Base-by-base conservation (phyloP, 2,113 vertebrate genomes). In the Calypte anna region DNA sequence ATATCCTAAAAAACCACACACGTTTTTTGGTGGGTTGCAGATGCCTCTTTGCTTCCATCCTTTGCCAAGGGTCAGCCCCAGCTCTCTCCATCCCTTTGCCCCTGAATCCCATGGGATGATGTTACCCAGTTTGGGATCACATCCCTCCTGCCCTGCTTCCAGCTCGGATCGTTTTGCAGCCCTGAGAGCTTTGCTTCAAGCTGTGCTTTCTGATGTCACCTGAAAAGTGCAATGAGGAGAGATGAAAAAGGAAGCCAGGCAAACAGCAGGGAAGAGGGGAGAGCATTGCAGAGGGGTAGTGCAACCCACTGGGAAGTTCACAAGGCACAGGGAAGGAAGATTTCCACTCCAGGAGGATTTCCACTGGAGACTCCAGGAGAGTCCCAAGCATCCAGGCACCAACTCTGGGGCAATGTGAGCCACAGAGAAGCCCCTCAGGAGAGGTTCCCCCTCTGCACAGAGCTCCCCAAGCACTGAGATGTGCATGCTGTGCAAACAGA, bases 351-450 rank as follows among this genome's bases (percentile, higher is more conserved):
- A 16, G 59, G 20, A 58, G 46, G 43, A 21, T 20, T 51, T 24
- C 31, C 36, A 12, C 22, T 6, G n/a, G n/a, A n/a, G n/a, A n/a
- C n/a, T n/a, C n/a, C 75, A 53, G 9, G 22, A n/a, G 67, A 48
- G 44, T 28, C 50, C 22, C 1, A 1, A 12, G 33, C 44, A 55
- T 5, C 17, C 76, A 25, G 62, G 33, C 53, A 50, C 43, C n/a
- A 14, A 7, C 7, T 30, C 28, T 1, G 14, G 59, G 51, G 27
- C 33, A 14, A 19, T 0, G 1, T 0, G 22, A 59, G 21, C 23
- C 62, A 22, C 11, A 24, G 14, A 30, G 50, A 18, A 48, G 24
- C 27, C 77, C 15, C 8, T 16, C 5, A 4, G 8, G 25, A 43
- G 38, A 12, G 1, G 0, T 14, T 14, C 11, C n/a, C 24, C 31